Base-by-base conservation (phyloP, 2,888 invertebrate genomes). In the Hecatera dysodea region DNA sequence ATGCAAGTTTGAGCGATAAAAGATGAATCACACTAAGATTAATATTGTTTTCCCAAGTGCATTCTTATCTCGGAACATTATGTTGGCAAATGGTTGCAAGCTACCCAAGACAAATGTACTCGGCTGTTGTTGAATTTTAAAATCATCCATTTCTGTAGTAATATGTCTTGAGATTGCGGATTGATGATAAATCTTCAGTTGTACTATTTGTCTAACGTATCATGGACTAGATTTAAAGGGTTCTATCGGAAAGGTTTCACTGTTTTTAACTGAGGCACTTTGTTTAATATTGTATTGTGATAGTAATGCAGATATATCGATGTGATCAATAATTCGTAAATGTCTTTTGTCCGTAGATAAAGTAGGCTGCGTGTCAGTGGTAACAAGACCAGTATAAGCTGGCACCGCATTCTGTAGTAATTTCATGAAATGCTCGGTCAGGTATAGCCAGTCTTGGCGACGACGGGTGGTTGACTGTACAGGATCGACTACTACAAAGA, bases 1-100 rank as follows among this genome's bases (percentile, higher is more conserved):
- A 91, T 87, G 88, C 86, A 90, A 90, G 89, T 92, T 90, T 90
- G 89, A 92, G 89, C 92, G 92, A 92, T 94, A 94, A 94, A 92
- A 93, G 91, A 93, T 93, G 92, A 92, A 93, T 93, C 91, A 90
- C 86, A 84, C 79, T 65, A 79, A 91, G 92, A 93, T 93, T 93
- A 91, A 92, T 94, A 92, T 90, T 93, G 90, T 93, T 91, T 87
- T 90, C 88, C 84, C 84, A 78, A 86, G 89, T 75, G 82, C 74
- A 73, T 81, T 85, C 89, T 89, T 93, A 93, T 94, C 92, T 85
- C 64, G n/a, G 80, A 88, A 90, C 91, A 92, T 91, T 89, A 89
- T 91, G 91, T 90, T 93, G 90, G 93, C 93, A 92, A 94, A 94
- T 94, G 90, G 90, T 86, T 87, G 87, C 83, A 82, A 85, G 81